These are phyloP conservation scores for Lasioglossum pauxillum DNA, from an alignment of 2,888 invertebrate species.

Conservation along the genomic window DNA sequence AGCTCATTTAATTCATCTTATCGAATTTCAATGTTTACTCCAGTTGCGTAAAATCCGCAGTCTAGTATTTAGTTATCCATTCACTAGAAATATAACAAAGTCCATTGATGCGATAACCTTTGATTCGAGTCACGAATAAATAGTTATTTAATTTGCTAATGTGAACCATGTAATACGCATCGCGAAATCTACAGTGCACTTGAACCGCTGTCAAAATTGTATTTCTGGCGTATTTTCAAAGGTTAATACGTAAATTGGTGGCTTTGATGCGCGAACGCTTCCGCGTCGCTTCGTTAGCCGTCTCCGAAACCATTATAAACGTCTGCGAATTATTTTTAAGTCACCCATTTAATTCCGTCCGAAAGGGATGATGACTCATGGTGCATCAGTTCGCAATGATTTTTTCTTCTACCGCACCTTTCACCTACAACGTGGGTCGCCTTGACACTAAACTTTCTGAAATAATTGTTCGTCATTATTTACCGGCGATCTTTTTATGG, in stretches of 20 bases:
- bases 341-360: slow-evolving; percentile 14
- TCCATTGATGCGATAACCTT: slow-evolving; percentile 31
- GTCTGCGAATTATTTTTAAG: slow-evolving; percentile 32
- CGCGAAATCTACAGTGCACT: slow-evolving; percentile 31
- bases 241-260: slow-evolving; percentile 13
- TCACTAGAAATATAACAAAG: neutral
- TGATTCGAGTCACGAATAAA: neutral
- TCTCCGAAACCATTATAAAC: neutral
- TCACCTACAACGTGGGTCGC: slow-evolving; percentile 63
- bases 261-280: neutral
- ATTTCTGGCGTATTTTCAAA: slow-evolving; percentile 52
- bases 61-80: neutral
- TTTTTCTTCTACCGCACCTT: slow-evolving; percentile 59
- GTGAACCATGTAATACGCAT: neutral
- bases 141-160: neutral
- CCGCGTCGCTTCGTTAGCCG: neutral
- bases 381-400: slow-evolving; percentile 41
- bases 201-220: slow-evolving; percentile 36
- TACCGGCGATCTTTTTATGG: slow-evolving; percentile 50
- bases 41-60: neutral
- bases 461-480: slow-evolving; percentile 60
- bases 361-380: slow-evolving; percentile 54
- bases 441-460: slow-evolving; percentile 71
- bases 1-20: neutral
- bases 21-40: neutral